Conservation (phyloP, 2,797 vertebrate species). For the Danio kyathit region DNA sequence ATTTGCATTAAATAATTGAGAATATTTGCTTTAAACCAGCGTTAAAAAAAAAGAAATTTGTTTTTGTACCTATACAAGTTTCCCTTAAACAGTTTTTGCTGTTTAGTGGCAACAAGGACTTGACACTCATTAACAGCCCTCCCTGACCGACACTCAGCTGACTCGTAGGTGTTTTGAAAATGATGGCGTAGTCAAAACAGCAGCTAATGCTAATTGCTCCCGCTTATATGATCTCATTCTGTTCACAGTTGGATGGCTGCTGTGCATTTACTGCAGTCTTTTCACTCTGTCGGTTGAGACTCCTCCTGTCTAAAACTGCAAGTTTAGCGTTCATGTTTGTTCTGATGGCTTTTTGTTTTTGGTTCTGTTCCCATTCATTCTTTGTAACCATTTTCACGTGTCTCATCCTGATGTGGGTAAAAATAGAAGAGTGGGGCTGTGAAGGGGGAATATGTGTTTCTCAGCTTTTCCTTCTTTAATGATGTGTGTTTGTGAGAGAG, state of each 20-base stretch:
- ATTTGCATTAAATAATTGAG: no score
- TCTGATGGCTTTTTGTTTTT: constrained; percentile 13
- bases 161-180: constrained; percentile 49
- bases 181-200: constrained; percentile 39
- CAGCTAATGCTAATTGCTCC: constrained; percentile 59
- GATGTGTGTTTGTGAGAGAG: constrained; percentile 33
- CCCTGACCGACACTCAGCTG: constrained; percentile 32
- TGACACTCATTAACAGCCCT: constrained; percentile 53
- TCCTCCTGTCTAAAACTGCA: constrained; percentile 32
- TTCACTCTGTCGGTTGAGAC: constrained; percentile 57
- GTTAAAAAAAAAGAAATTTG: no score
- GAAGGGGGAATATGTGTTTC: constrained; percentile 25
- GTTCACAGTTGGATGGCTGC: constrained; percentile 55
- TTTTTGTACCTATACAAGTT: no score
- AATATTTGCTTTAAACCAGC: no score
- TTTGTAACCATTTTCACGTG: constrained; percentile 26
- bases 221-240: constrained; percentile 61
- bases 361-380: constrained; percentile 22
- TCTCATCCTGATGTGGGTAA: constrained; percentile 56
- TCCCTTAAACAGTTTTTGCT: constrained; percentile 50
- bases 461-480: constrained; percentile 34
- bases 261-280: neutral
- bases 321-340: constrained; percentile 30
- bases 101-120: constrained; percentile 49
- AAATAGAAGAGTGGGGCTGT: constrained; percentile 52